Evolutionary conservation across 2,888 invertebrate species (phyloP), one percentile per base, ranked within the genome.

Genomic region (Campoplex nolae): DNA sequence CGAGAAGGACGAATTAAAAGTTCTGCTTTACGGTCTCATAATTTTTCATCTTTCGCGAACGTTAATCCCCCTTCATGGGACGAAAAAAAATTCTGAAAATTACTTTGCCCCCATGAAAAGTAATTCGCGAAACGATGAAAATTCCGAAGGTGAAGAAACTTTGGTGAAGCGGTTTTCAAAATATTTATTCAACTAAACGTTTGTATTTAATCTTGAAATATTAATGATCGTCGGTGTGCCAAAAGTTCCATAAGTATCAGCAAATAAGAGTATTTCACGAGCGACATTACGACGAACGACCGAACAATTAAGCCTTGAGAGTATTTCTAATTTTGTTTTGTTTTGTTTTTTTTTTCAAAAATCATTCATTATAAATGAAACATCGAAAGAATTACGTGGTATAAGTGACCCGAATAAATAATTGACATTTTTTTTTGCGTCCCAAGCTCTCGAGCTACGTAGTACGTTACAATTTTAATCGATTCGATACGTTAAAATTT

Each of bases 331-430:
- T 62, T 62, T 23, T 23, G 23, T 23, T 23, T 23, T n/a, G n/a
- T n/a, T n/a, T n/a, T n/a, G n/a, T n/a, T n/a, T 23, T 23, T 23
- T 23, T 23, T 62, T 62, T 16, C 62, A 13, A 32, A 32, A 6
- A 32, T 16, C 13, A 16, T 32, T 16, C 28, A 16, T 51, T 16
- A 7, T 16, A 28, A 0, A 23, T 32, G 11, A 13, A 13, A 62
- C 16, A 62, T 7, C 62, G 62, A 32, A 16, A 32, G 32, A 62
- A 62, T 62, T 16, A 6, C 62, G 16, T 32, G 32, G 62, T 32
- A 62, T 62, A 62, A 62, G 62, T 62, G 62, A 62, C 62, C 62
- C 6, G 13, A 62, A 62, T 62, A 62, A 62, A 62, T 62, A 16
- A 32, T 62, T 28, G 16, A 62, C 9, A 51, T 16, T 32, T 62